Base-by-base conservation (phyloP, 2,797 vertebrate species). In the Halcyon badia region DNA sequence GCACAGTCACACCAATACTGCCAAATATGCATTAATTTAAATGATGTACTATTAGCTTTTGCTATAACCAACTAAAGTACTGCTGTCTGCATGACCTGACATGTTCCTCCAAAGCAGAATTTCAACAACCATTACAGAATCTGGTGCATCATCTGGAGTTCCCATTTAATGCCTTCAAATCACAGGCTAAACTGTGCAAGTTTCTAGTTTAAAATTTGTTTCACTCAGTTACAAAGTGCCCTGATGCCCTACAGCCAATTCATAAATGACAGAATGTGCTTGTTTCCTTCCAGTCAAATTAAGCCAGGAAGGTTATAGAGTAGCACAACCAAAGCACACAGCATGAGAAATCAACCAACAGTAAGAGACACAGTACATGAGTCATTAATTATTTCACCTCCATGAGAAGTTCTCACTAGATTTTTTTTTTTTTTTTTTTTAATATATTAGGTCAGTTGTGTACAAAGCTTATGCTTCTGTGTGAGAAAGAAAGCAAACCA, bases 111-210 rank as follows among this genome's bases (percentile, higher is more conserved):
- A 87, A 94, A 95, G 44, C 76, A 93, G 65, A 35, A 84, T 94
- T 97, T 94, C 89, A 78, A 39, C 56, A 94, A 48, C 73, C 20
- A 1, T 70, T 91, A 66, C 8, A 89, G 54, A 91, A 92, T 25
- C 73, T 87, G 37, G 35, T 85, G 22, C 75, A 91, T 80, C 44
- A 86, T 64, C 60, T 75, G 21, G 48, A 96, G 83, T 80, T 89
- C 51, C 44, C 39, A 33, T 65, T 91, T 80, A 88, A 64, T 75
- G 71, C 30, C 65, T 91, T 96, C 77, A 91, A 91, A 95, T 51
- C 51, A 76, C 91, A 93, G 41, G n/a, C 39, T 89, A 64, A 94
- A 46, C 57, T 85, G 33, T 87, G 83, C 54, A 62, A 86, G 69
- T 89, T 94, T 68, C 30, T 68, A 44, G 56, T 49, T 60, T 65